A percentile compares a stretch with the other conserved stretches of the same genome.
phyloP scores from a whole-genome alignment of 2,888 invertebrate species.

The Thera obeliscata region DNA sequence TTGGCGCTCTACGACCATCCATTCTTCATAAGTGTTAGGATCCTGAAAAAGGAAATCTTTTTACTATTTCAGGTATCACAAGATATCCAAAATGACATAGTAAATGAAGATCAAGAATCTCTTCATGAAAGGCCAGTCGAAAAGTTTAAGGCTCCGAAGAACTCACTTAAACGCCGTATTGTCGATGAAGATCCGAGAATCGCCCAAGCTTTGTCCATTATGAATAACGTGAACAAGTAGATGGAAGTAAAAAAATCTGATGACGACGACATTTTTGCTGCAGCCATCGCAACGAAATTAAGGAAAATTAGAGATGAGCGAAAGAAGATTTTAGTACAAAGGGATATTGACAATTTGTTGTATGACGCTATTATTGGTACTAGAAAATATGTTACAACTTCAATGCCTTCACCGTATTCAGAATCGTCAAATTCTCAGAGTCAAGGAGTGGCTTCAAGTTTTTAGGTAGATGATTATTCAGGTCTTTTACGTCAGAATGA shows the following conservation, averaged over 20 bases:
- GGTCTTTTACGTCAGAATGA: too few relatives aligned
- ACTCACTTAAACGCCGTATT: not conserved
- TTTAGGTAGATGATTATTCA: too few relatives aligned
- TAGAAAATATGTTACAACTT: too few relatives aligned
- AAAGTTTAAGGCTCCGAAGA: not conserved
- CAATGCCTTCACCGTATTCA: too few relatives aligned
- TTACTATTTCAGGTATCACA: not conserved
- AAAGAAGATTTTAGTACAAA: not conserved
- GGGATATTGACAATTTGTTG: not conserved
- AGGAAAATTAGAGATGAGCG: not conserved
- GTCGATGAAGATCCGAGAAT: not conserved
- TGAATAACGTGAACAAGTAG: not conserved
- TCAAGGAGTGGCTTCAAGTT: too few relatives aligned
- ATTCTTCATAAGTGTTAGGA: not conserved
- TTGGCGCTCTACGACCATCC: not conserved
- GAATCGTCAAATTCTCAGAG: too few relatives aligned
- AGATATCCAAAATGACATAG: not conserved
- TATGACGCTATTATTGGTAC: too few relatives aligned
- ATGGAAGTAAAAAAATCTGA: not conserved
- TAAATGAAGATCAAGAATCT: slow-evolving; percentile 1
- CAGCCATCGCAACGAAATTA: not conserved
- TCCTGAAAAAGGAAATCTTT: not conserved
- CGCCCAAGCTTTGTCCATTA: not conserved
- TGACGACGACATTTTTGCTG: not conserved
- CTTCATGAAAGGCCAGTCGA: not conserved